Evolutionary conservation across 2,113 vertebrate species (phyloP).

Genomic region (Oxyura jamaicensis): DNA sequence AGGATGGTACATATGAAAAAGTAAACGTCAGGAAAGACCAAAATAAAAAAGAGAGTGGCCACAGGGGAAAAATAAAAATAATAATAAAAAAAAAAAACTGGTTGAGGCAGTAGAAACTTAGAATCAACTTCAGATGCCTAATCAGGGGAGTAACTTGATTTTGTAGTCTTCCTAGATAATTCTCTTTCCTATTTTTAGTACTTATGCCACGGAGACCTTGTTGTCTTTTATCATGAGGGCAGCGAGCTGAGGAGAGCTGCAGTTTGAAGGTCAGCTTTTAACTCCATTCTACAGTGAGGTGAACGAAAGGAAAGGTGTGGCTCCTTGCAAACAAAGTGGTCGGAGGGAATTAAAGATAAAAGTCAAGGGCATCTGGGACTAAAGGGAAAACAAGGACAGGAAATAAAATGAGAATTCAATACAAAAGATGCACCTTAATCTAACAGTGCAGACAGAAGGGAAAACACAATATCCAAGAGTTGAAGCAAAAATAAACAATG

Average conservation of each 20-base stretch:
- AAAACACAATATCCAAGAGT: neutral
- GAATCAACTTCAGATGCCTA: neutral
- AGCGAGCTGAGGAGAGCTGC: slow-evolving; percentile 8
- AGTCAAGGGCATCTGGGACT: neutral
- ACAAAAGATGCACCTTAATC: slow-evolving; percentile 5
- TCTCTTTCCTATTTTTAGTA: slow-evolving; percentile 44
- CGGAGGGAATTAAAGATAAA: slow-evolving; percentile 15
- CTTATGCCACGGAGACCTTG: neutral
- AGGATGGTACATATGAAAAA: neutral
- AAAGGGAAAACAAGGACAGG: neutral
- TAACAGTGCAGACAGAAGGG: neutral
- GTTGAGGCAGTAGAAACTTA: neutral
- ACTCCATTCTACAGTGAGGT: neutral
- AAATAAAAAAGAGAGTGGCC: neutral
- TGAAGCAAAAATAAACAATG: neutral
- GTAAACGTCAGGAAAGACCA: neutral
- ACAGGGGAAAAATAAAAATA: neutral
- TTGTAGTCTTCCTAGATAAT: neutral
- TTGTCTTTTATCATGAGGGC: slow-evolving; percentile 34
- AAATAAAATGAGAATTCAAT: neutral
- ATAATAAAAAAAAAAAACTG: neutral
- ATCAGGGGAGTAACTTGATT: neutral
- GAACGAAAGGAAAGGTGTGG: slow-evolving; percentile 14
- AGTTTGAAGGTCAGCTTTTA: slow-evolving; percentile 58
- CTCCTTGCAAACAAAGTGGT: neutral